Evolutionary conservation across 2,113 vertebrate genomes (phyloP), one percentile per base, ranked within the genome.

Genomic region (Burhinus oedicnemus): DNA sequence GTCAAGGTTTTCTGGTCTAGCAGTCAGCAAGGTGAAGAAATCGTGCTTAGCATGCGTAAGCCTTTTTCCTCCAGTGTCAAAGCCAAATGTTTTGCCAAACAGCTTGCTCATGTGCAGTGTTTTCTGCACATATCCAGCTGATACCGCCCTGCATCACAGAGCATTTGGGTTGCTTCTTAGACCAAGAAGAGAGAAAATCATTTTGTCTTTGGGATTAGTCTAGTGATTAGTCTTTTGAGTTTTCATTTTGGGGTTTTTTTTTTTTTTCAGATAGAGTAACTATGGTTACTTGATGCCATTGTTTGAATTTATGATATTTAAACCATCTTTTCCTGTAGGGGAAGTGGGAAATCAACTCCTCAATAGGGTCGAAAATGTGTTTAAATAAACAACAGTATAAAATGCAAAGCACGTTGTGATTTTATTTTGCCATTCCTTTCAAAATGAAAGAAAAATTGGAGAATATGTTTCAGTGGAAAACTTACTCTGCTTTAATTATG

Each of bases 1-100:
- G 32, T 74, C 75, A 88, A 85, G 34, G 58, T 76, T 87, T 96
- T 91, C 94, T 87, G 84, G 36, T 93, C 84, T 76, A 80, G 45
- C 70, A 94, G 49, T 74, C 40, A 91, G 44, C 12, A 62, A 83
- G 27, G 49, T 27, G 45, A 89, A 77, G 44, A 76, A 91, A 85
- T 69, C 1, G 1, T 94, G 84, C 40, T 89, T n/a, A 79, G 82
- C 57, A 57, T 45, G 16, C 1, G 1, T 9, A 57, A 55, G 16
- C 8, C 13, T 44, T 84, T 79, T 52, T 61, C 11, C 30, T 88
- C 15, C 45, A 26, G 25, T 38, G 44, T 52, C 74, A 85, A 93
- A 89, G 52, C n/a, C 74, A 91, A 81, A 55, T 61, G 12, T 71
- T 78, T 86, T 91, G 65, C 40, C 69, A 94, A 96, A 30, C 14